Conservation (phyloP, 2,888 invertebrate species). For the Synanthedon formicaeformis region DNA sequence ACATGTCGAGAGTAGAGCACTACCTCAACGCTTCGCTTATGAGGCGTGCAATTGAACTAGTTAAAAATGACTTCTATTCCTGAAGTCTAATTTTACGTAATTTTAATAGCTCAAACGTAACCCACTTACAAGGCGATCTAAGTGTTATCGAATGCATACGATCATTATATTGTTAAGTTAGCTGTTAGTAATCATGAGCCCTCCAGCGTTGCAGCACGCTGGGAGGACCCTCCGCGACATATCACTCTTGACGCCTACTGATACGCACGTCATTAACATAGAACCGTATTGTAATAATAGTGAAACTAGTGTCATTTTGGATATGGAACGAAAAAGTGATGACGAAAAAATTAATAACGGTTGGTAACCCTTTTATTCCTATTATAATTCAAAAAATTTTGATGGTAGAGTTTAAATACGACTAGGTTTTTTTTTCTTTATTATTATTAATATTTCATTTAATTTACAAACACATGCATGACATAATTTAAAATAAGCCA, state of each 20-base stretch:
- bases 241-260: not conserved
- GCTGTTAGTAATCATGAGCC: constrained; percentile 20
- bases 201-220: constrained; percentile 15
- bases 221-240: not conserved
- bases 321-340: constrained; percentile 1
- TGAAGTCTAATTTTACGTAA: not conserved
- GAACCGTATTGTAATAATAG: not conserved
- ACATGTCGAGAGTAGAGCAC: no score
- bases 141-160: not conserved
- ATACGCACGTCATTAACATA: not conserved
- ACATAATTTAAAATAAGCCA: no score
- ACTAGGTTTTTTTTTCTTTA: no score
- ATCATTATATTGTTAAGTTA: not conserved
- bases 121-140: not conserved
- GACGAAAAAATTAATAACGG: not conserved
- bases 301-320: not conserved
- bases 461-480: no score
- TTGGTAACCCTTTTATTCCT: not conserved
- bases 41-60: no score
- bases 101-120: not conserved
- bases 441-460: no score
- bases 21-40: no score
- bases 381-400: no score
- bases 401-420: no score
- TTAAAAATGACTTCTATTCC: not conserved